A percentile compares a stretch with the other conserved stretches of the same genome.
These are phyloP conservation scores for Heliothis peltigera DNA, from an alignment of 2,888 invertebrate species.

Conservation along the genomic window DNA sequence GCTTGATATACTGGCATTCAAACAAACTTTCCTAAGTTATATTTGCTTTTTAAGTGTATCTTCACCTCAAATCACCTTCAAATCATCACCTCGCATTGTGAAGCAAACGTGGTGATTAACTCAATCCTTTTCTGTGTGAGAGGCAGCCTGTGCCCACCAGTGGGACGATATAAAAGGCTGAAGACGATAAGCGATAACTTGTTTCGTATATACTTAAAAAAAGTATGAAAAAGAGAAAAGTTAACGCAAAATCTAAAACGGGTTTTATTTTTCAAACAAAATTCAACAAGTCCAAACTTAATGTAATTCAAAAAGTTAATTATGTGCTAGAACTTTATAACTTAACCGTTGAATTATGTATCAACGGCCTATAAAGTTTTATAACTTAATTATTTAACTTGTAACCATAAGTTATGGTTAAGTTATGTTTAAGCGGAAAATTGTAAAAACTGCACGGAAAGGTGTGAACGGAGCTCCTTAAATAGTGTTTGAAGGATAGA, in stretches of 20 bases:
- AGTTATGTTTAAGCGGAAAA: conserved; percentile 34
- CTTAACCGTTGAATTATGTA: conserved; percentile 45
- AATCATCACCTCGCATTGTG: no score
- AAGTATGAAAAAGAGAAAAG: no score
- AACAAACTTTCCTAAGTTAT: no score
- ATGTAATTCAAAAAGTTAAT: conserved; percentile 32
- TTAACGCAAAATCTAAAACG: background rate
- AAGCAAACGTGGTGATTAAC: background rate
- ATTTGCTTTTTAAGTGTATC: no score
- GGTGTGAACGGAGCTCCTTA: conserved; percentile 39
- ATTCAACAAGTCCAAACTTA: conserved; percentile 9
- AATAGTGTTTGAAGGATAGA: conserved; percentile 38
- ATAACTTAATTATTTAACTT: conserved; percentile 57
- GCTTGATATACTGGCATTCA: no score
- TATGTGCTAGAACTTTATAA: conserved; percentile 37
- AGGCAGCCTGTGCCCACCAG: no score
- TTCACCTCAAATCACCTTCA: no score
- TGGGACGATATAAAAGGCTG: no score
- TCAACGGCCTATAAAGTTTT: conserved; percentile 45
- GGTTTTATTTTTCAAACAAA: conserved; percentile 1
- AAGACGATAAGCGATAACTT: no score
- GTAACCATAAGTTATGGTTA: conserved; percentile 29
- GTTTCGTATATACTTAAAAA: no score
- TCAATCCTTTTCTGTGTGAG: no score
- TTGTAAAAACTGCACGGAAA: conserved; percentile 38